Percentiles rank a stretch among this genome's conserved stretches.
Conservation (phyloP, 2,888 invertebrate species). For the Agapostemon virescens region DNA sequence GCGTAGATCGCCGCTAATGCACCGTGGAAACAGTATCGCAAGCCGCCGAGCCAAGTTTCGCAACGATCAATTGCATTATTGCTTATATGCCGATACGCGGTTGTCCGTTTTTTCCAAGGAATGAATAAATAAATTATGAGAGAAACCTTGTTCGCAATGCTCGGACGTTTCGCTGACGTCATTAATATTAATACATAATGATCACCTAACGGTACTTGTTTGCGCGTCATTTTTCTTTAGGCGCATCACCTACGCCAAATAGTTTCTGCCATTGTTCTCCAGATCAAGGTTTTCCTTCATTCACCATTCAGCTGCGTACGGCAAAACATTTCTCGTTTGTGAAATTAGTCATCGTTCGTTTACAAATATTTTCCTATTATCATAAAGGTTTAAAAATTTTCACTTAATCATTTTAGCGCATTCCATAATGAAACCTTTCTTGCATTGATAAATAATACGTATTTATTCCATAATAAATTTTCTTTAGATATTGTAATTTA, state of each 20-base stretch:
- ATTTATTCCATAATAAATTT: too few relatives aligned
- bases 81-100: slow-evolving; percentile 45
- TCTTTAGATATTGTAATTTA: too few relatives aligned
- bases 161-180: slow-evolving; percentile 48
- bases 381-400: too few relatives aligned
- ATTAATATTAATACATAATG: slow-evolving; percentile 50
- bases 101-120: slow-evolving; percentile 49
- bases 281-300: not conserved
- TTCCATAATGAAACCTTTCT: too few relatives aligned
- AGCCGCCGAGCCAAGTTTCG: slow-evolving; percentile 26
- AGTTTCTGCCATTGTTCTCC: not conserved
- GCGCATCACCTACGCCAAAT: slow-evolving; percentile 7
- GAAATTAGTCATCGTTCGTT: not conserved
- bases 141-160: slow-evolving; percentile 47
- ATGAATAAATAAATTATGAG: slow-evolving; percentile 42
- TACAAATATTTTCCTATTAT: not conserved
- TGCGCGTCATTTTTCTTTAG: not conserved
- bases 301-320: not conserved
- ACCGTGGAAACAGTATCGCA: slow-evolving; percentile 37
- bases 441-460: too few relatives aligned
- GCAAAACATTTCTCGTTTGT: not conserved
- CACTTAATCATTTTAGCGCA: too few relatives aligned
- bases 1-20: slow-evolving; percentile 31
- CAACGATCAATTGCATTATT: slow-evolving; percentile 52
- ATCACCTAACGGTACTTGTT: slow-evolving; percentile 50